Base-by-base conservation (phyloP, 1,140 invertebrate species). In the Brachionus sp. region DNA sequence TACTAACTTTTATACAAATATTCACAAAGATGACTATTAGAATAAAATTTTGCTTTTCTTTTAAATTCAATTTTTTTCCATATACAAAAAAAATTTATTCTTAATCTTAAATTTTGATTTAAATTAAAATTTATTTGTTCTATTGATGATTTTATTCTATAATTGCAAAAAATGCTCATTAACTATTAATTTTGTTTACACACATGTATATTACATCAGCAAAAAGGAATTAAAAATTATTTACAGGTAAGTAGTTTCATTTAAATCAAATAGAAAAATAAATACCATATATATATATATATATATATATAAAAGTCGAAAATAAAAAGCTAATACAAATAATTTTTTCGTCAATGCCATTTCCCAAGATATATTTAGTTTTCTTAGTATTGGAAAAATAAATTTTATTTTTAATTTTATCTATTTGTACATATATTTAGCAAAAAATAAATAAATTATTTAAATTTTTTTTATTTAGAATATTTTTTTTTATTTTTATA, bases 381-480 rank as follows among this genome's bases (percentile, higher is more conserved):
- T 29, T 46, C n/a, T n/a, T n/a, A n/a, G n/a, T n/a, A n/a, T n/a
- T n/a, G n/a, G n/a, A 5, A 46, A 46, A 46, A 2, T 12, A 46
- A 46, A 46, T 12, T 2, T 2, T 46, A 46, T 29, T 29, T 29
- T 29, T 29, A 29, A 29, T 29, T 29, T 2, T 29, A 2, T 1
- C 29, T 2, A 29, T 29, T 29, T 29, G 29, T 29, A 2, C 1
- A 29, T 29, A 29, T 29, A 3, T 29, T 29, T 29, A 29, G 29
- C 29, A 1, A 29, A 29, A 29, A 2, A 29, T 29, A 29, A 29
- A 29, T 3, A 29, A 64, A 64, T 66, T 33, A 35, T 33, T 37
- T 33, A 35, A 9, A 70, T 19, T 70, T 70, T n/a, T 70, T 37
- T 19, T 39, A 39, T 70, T 70, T 70, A 29, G 66, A 70, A 70